These are phyloP conservation scores for Trichonephila inaurata DNA, from an alignment of 1,140 invertebrate genomes.

Conservation along the genomic window DNA sequence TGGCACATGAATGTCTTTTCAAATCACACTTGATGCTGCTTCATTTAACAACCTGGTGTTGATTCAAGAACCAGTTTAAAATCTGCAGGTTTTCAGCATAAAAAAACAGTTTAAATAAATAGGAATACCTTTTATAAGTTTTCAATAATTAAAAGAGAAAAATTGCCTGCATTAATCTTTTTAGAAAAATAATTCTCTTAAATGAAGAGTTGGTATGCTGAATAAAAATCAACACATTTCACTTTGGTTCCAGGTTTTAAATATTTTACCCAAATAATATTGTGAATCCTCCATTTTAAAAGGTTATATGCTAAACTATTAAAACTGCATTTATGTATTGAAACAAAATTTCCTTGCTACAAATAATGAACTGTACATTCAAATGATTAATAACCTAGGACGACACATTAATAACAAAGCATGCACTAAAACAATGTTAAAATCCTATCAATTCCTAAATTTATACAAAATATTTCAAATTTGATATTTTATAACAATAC, in stretches of 20 bases:
- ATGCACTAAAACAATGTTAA: conserved; percentile 25
- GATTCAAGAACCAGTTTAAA: not conserved
- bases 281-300: too few relatives aligned
- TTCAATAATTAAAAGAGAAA: not conserved
- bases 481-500: not conserved
- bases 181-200: not conserved
- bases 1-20: conserved; percentile 64
- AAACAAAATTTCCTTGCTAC: not conserved
- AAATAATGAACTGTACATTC: conserved; percentile 48
- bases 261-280: not conserved
- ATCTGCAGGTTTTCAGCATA: not conserved
- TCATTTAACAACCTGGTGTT: not conserved
- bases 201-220: not conserved
- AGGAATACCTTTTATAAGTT: not conserved
- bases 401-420: conserved; percentile 42
- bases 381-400: conserved; percentile 48
- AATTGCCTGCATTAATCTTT: not conserved
- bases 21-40: not conserved
- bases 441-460: not conserved
- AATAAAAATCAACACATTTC: not conserved
- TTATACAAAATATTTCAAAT: not conserved
- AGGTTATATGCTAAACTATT: not conserved
- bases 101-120: conserved; percentile 10
- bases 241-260: not conserved
- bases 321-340: not conserved